A percentile compares a stretch with the other conserved stretches of the same genome.
These are phyloP conservation scores for Excalfactoria chinensis DNA, from an alignment of 2,113 vertebrate genomes.

Conservation along the genomic window DNA sequence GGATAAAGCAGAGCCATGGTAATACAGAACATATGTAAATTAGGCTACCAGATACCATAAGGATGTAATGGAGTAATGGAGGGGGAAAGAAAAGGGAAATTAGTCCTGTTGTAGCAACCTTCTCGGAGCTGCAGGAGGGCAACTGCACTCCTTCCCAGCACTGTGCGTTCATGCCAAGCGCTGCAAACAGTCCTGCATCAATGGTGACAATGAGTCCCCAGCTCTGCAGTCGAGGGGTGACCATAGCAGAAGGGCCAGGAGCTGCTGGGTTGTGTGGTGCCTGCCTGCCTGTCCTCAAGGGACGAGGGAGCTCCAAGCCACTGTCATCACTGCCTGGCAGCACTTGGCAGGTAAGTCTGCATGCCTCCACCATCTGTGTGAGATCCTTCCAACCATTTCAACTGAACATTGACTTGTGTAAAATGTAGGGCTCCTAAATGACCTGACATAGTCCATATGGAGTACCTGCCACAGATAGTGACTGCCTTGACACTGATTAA, in stretches of 20 bases:
- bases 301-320: background rate
- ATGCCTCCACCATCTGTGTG: constrained; percentile 46
- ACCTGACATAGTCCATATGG: constrained; percentile 56
- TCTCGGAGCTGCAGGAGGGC: background rate
- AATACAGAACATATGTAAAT: background rate
- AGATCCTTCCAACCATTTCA: constrained; percentile 41
- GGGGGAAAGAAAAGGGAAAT: background rate
- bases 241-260: background rate
- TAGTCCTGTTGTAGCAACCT: background rate
- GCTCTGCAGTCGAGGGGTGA: background rate
- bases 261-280: background rate
- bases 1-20: constrained; percentile 1
- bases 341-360: background rate
- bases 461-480: constrained; percentile 63
- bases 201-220: fast-evolving
- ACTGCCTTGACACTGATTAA: constrained; percentile 68
- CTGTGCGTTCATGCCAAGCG: fast-evolving
- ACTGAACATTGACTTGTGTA: constrained; percentile 20
- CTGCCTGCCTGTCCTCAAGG: background rate
- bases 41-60: background rate
- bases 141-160: background rate
- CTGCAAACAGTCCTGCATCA: fast-evolving
- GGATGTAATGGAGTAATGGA: constrained; percentile 5
- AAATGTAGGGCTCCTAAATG: constrained; percentile 57
- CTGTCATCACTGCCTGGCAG: background rate